Evolutionary conservation across 2,113 vertebrate species (phyloP).

Genomic region (Chiloscyllium plagiosum): DNA sequence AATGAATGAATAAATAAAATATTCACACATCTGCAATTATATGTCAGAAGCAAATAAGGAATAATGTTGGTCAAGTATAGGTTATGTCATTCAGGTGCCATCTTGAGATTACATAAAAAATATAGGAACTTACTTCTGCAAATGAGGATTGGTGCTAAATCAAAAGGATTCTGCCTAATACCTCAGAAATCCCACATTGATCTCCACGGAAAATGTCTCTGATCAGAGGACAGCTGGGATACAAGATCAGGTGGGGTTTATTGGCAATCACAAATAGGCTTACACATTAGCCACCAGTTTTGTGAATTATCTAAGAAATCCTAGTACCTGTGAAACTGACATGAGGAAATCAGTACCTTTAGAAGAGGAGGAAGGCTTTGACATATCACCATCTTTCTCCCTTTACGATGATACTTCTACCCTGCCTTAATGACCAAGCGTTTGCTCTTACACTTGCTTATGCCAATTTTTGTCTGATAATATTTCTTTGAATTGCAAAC

Average conservation of each 20-base stretch:
- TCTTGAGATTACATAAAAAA: no score
- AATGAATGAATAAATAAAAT: no score
- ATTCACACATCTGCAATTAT: no score
- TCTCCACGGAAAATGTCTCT: neutral
- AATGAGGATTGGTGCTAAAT: no score
- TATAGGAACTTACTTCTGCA: no score
- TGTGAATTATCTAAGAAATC: neutral
- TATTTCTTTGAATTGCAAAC: neutral
- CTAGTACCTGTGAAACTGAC: neutral
- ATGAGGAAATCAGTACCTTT: neutral
- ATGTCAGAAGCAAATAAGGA: no score
- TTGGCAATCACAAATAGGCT: neutral
- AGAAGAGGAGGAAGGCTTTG: neutral
- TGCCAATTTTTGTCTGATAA: neutral
- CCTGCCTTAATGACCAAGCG: neutral
- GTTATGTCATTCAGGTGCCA: no score
- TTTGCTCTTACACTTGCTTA: neutral
- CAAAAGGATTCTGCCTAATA: no score
- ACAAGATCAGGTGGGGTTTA: neutral
- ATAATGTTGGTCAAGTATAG: no score
- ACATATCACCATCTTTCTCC: no score
- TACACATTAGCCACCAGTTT: neutral
- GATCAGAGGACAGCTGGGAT: neutral
- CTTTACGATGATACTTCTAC: neutral
- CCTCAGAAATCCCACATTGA: neutral